Percentiles rank a stretch among this genome's conserved stretches.
phyloP scores from a whole-genome alignment of 2,797 vertebrate species.

The Muscicapa comitata region DNA sequence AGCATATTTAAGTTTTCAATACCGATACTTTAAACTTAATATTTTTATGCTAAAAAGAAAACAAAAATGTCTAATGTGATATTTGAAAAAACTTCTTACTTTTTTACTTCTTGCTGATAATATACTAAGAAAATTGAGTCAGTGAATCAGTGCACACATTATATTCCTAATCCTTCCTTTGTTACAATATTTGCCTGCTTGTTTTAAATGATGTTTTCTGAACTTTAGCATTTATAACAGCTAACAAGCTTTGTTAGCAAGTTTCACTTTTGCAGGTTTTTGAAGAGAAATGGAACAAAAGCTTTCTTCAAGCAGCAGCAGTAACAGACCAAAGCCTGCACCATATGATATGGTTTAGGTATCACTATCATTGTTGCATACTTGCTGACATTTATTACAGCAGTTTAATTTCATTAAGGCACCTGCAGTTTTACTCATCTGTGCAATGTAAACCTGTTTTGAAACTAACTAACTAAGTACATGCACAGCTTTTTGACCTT shows the following conservation, averaged over 20 bases:
- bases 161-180: neutral
- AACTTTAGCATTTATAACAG: neutral
- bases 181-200: neutral
- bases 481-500: neutral
- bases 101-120: neutral
- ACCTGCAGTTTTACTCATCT: neutral
- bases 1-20: neutral
- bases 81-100: neutral
- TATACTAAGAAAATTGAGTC: neutral
- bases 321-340: neutral
- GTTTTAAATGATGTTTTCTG: neutral
- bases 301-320: neutral
- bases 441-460: neutral
- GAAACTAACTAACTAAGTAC: neutral
- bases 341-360: fast-evolving
- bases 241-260: neutral
- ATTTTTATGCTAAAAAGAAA: neutral
- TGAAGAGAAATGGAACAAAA: neutral
- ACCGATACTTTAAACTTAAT: neutral
- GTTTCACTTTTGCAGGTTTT: neutral
- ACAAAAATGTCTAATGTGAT: neutral
- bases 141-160: neutral
- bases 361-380: neutral
- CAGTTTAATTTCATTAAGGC: neutral
- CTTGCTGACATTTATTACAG: neutral